These are phyloP conservation scores for Carterocephalus palaemon DNA, from an alignment of 2,888 invertebrate species.

Conservation along the genomic window DNA sequence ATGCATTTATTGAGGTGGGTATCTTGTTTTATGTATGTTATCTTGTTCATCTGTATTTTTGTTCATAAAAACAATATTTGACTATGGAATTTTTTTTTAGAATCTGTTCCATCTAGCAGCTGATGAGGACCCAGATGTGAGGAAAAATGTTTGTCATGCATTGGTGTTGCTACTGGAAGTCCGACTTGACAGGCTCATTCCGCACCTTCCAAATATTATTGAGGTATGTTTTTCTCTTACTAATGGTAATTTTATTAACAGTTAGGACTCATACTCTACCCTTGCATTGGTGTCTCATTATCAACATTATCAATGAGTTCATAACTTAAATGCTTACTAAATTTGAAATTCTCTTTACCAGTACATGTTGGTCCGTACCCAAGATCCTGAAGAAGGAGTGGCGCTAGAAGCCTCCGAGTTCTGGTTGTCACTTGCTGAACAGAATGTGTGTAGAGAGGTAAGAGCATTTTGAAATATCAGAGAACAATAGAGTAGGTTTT, in stretches of 20 bases:
- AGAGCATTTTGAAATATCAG: conserved; percentile 56
- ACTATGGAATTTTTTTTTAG: conserved; percentile 53
- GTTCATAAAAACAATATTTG: not conserved
- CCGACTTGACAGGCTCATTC: conserved; percentile 94
- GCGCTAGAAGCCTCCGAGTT: conserved; percentile 99
- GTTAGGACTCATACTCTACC: too few species aligned
- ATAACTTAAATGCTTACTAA: too few species aligned
- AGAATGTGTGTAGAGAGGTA: conserved; percentile 92
- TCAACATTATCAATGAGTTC: too few species aligned
- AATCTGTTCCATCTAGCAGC: conserved; percentile 96
- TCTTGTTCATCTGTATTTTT: conserved; percentile 8
- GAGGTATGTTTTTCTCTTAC: conserved; percentile 83
- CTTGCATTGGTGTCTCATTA: too few species aligned
- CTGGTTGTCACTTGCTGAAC: conserved; percentile 98
- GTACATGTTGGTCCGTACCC: conserved; percentile 97
- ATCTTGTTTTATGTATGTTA: conserved; percentile 14
- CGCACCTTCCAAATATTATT: conserved; percentile 97
- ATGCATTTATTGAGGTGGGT: conserved; percentile 89
- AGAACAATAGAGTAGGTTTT: conserved; percentile 81
- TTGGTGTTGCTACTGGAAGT: conserved; percentile 98
- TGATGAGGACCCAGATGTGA: conserved; percentile 97
- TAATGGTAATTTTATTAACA: too few species aligned
- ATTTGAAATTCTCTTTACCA: conserved; percentile 55
- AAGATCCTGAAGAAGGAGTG: conserved; percentile 95
- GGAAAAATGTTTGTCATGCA: conserved; percentile 98